Evolutionary conservation across 2,113 vertebrate species (phyloP), one percentile per base, ranked within the genome.

Genomic region (Theristicus caerulescens): DNA sequence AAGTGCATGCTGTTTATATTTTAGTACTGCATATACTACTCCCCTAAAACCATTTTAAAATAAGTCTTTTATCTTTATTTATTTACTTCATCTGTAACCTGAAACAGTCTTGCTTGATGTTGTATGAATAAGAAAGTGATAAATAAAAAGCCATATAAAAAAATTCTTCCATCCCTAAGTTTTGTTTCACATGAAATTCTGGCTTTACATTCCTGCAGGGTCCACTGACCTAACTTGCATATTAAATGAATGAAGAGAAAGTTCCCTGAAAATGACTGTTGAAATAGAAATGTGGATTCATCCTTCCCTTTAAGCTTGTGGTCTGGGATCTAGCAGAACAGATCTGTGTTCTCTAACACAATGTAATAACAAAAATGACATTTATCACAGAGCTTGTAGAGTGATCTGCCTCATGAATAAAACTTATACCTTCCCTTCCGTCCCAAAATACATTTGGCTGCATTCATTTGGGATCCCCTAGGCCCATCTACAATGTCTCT

Each of bases 41-140:
- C 13, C 15, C 54, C 58, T 27, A 44, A 85, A 92, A 73, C 1
- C 13, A 64, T 84, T 86, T 78, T 13, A 32, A 59, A 85, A 17
- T n/a, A 74, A 76, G 22, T 49, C 42, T 77, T 92, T 79, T 72
- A 77, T 86, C 40, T 86, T 93, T 51, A 65, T 76, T 67, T 89
- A 64, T 79, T 96, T 70, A 47, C 46, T 64, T 90, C 21, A 59
- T 71, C 40, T 67, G 46, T 54, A 83, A 72, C 34, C 42, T 78
- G n/a, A 92, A 92, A 84, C 20, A 26, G 6, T 11, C 18, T 66
- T 90, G 12, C 17, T 83, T 87, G 26, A 12, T 70, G 13, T 36
- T 49, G 15, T 13, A 70, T 3, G 3, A 82, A 71, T 59, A 55
- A 49, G 31, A 88, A 89, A 83, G n/a, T 0, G 1, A 57, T 49